Evolutionary conservation across 2,113 vertebrate genomes (phyloP).

Genomic region (Uropsilus gracilis): DNA sequence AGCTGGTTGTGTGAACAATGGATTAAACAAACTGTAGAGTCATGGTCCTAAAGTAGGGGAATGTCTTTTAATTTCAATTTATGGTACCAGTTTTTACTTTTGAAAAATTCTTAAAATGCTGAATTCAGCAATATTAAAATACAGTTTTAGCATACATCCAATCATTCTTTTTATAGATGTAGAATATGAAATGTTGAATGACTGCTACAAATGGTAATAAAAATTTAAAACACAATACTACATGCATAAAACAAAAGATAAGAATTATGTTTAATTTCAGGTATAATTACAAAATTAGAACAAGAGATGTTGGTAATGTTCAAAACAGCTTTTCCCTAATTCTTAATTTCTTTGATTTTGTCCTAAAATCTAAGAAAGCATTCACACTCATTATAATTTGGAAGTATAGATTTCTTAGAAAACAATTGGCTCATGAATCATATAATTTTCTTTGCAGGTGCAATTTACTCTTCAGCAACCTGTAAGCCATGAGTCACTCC

Average conservation of each 20-base stretch:
- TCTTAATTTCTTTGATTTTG: not conserved
- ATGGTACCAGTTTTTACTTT: not conserved
- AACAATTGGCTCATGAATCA: not conserved
- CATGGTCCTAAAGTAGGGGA: not conserved
- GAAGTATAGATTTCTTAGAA: constrained; percentile 24
- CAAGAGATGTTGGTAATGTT: not conserved
- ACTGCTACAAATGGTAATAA: constrained; percentile 31
- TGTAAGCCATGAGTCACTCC: constrained; percentile 89
- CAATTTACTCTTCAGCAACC: constrained; percentile 78
- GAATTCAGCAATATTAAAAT: not conserved
- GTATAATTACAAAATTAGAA: not conserved
- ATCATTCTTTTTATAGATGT: not conserved
- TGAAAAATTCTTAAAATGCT: constrained; percentile 34
- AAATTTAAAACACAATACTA: not conserved
- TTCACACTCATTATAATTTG: not conserved
- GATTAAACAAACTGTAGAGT: not conserved
- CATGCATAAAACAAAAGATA: not conserved
- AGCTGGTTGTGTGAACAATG: not conserved
- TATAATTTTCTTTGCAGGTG: constrained; percentile 71
- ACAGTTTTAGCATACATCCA: not conserved
- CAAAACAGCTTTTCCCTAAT: not conserved
- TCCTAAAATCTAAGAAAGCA: not conserved
- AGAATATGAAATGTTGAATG: not conserved
- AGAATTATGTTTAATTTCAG: not conserved
- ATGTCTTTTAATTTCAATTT: not conserved